Evolutionary conservation across 2,113 vertebrate species (phyloP), one percentile per base, ranked within the genome.

Genomic region (Odobenus rosmarus): DNA sequence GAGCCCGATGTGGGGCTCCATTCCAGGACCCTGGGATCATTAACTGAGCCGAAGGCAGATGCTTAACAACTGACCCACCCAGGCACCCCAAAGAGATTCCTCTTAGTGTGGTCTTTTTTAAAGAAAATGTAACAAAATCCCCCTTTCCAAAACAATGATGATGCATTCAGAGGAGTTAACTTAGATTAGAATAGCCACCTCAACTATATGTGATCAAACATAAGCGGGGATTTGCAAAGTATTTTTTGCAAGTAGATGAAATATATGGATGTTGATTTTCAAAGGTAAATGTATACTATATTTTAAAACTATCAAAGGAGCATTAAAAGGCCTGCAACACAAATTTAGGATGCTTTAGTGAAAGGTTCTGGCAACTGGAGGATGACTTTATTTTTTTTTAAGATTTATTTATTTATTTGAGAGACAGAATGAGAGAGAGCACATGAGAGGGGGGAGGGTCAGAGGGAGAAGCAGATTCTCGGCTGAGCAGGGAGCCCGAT

Each of bases 211-310:
- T n/a, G 13, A 79, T 59, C 64, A 72, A 82, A 76, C 11, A 71
- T 53, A 49, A 93, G 76, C 77, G 49, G 23, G 28, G 31, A 89
- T 86, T 95, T 92, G 8, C 33, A 4, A 83, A 77, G 61, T 79
- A 23, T 80, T 92, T 80, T 96, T 95, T 92, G 42, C 90, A 95
- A 33, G 21, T 64, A 88, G n/a, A 36, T 90, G 19, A 92, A 96
- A 79, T 42, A 94, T 2, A 36, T 46, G 7, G 55, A 49, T 3
- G 14, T 19, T 92, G 23, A 96, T 39, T 76, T 97, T 96, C 88
- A 87, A 61, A 90, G 26, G 26, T 3, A 83, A 92, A 55, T 87
- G 13, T 59, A 28, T 61, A 49, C 74, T 51, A 53, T 67, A 64
- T 28, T 92, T 13, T 71, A 72, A 85, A 67, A 62, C 94, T 28